phyloP scores from a whole-genome alignment of 2,888 invertebrate genomes.

The Doris montereyensis region DNA sequence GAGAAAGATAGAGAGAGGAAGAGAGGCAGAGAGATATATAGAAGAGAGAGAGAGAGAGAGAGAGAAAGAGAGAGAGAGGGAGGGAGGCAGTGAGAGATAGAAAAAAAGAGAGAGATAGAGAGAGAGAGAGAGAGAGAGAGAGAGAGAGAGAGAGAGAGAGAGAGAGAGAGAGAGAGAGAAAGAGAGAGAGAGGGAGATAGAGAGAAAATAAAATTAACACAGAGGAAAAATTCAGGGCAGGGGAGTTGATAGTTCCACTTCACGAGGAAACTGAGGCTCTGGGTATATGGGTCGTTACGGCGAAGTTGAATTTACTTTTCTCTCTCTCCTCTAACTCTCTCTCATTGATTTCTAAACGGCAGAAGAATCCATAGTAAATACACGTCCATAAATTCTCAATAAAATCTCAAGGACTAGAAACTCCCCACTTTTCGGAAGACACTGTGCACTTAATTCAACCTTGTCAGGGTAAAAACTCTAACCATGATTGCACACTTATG shows the following conservation, averaged over 20 bases:
- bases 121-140: background rate
- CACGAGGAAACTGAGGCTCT: too few relatives aligned
- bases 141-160: background rate
- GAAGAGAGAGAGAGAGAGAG: background rate
- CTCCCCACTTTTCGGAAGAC: too few relatives aligned
- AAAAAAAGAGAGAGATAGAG: background rate
- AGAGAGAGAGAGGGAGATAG: background rate
- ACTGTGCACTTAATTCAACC: too few relatives aligned
- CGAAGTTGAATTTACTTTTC: too few relatives aligned
- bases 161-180: background rate
- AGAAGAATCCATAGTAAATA: too few relatives aligned
- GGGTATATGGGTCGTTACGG: too few relatives aligned
- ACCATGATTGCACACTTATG: too few relatives aligned
- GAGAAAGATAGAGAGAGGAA: background rate
- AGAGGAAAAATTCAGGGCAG: background rate
- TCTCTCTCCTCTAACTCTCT: too few relatives aligned
- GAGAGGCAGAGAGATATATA: background rate
- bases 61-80: background rate
- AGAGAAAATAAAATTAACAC: background rate
- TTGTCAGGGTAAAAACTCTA: too few relatives aligned
- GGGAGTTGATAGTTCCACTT: background rate
- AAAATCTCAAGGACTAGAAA: too few relatives aligned
- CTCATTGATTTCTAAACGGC: too few relatives aligned
- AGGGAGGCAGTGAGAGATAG: background rate
- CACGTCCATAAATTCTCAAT: too few relatives aligned